These are phyloP conservation scores for Diacarnus erythraeanus DNA, from an alignment of 37 sponge, comb jelly and placozoan genomes.

Conservation along the genomic window DNA sequence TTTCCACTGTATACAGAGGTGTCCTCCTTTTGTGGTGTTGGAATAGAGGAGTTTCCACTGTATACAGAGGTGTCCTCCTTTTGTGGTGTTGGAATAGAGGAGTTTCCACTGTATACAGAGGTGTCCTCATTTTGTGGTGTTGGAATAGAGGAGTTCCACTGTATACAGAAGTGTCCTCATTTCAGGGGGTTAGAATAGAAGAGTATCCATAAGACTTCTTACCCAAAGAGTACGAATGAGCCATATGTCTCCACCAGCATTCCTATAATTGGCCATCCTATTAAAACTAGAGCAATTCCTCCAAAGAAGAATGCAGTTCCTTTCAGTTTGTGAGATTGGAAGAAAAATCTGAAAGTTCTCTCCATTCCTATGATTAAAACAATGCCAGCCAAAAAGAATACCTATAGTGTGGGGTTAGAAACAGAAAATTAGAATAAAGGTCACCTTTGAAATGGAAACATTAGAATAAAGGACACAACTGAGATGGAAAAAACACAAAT, in stretches of 20 bases:
- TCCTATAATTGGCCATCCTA: conserved; percentile 94
- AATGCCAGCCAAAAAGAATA: conserved; percentile 93
- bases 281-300: conserved; percentile 87
- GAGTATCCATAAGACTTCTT: conserved; percentile 1
- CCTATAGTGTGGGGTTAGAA: too few species aligned
- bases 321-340: conserved; percentile 85
- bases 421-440: neutral
- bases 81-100: too few species aligned
- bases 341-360: conserved; percentile 93
- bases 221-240: conserved; percentile 89
- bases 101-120: neutral
- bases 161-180: neutral
- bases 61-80: neutral
- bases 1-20: too few species aligned
- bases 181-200: neutral
- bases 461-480: too few species aligned
- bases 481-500: too few species aligned
- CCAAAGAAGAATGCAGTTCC: conserved; percentile 90
- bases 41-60: too few species aligned
- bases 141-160: neutral
- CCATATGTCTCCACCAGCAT: conserved; percentile 94
- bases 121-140: neutral
- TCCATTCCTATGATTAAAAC: conserved; percentile 87
- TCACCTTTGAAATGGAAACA: too few species aligned
- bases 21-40: too few species aligned